A percentile compares a stretch with the other conserved stretches of the same genome.
These are phyloP conservation scores for Dasypogon diadema DNA, from an alignment of 2,888 invertebrate species.

Conservation along the genomic window DNA sequence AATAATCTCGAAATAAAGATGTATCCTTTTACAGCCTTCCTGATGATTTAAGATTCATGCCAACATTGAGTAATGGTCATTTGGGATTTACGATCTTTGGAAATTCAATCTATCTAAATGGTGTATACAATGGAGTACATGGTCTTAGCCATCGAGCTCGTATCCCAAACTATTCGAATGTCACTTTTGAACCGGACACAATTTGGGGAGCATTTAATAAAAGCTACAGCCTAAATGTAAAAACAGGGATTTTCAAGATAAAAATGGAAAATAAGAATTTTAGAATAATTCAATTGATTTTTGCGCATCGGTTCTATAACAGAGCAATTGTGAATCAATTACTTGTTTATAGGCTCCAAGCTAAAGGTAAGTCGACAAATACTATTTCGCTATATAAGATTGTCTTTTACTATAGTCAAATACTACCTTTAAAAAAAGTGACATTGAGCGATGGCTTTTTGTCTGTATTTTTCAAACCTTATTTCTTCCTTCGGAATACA, in stretches of 20 bases:
- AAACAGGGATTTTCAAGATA: slow-evolving; percentile 69
- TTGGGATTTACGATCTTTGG: slow-evolving; percentile 73
- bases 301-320: slow-evolving; percentile 67
- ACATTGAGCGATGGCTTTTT: too few species aligned
- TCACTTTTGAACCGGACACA: slow-evolving; percentile 58
- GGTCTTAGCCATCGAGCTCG: slow-evolving; percentile 73
- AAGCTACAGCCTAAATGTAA: slow-evolving; percentile 69
- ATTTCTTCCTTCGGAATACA: too few species aligned
- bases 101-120: slow-evolving; percentile 74
- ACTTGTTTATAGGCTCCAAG: slow-evolving; percentile 54
- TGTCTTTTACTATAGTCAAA: too few species aligned
- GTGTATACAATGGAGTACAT: slow-evolving; percentile 72
- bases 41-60: slow-evolving; percentile 72
- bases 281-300: slow-evolving; percentile 61
- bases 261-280: slow-evolving; percentile 57
- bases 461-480: too few species aligned
- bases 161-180: slow-evolving; percentile 73
- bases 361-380: slow-evolving; percentile 50
- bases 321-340: slow-evolving; percentile 67
- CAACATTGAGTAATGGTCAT: slow-evolving; percentile 74
- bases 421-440: too few species aligned
- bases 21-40: slow-evolving; percentile 72
- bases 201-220: slow-evolving; percentile 10
- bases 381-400: too few species aligned
- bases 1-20: too few species aligned